Base-by-base conservation (phyloP, 2,113 vertebrate species). In the Odocoileus virginianus region DNA sequence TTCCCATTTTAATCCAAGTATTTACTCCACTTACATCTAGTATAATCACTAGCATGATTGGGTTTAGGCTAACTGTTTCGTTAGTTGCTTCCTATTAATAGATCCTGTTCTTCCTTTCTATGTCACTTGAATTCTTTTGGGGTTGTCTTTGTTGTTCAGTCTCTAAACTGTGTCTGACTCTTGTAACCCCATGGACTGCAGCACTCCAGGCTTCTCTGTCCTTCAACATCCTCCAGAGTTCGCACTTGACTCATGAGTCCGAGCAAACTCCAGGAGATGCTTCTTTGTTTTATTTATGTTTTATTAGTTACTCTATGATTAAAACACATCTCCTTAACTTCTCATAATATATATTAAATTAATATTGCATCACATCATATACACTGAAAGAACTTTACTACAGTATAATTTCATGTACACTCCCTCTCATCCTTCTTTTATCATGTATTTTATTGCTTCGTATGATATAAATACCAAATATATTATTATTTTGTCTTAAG, bases 91-190 rank as follows among this genome's bases (percentile, higher is more conserved):
- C 76, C 7, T 47, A 9, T 47, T 86, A 81, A 30, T n/a, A 33
- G 1, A 2, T 6, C 28, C 19, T 94, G 5, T 55, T 28, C 28
- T 71, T 82, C 58, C 13, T 47, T 87, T 83, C 13, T 60, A 25
- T 55, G 16, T 21, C 76, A 40, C 9, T 74, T 90, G 13, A 79
- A 47, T 85, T 30, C 21, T 30, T 74, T 61, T 47, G 21, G 14
- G 1, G n/a, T 19, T 36, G 17, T 19, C 11, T 0, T 12, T 36
- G 33, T 2, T 4, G 9, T 23, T 23, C 64, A 71, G 17, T 36
- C 4, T 71, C 64, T 12, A 19, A 71, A 71, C 11, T 23, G 19
- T 12, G 9, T 71, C 64, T 71, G 19, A 12, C n/a, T 71, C 17
- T 10, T 10, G 17, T 4, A 36, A 11, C 64, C 64, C 64, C 9